Conservation (phyloP, 2,797 vertebrate genomes). For the Meriones psammophilus region DNA sequence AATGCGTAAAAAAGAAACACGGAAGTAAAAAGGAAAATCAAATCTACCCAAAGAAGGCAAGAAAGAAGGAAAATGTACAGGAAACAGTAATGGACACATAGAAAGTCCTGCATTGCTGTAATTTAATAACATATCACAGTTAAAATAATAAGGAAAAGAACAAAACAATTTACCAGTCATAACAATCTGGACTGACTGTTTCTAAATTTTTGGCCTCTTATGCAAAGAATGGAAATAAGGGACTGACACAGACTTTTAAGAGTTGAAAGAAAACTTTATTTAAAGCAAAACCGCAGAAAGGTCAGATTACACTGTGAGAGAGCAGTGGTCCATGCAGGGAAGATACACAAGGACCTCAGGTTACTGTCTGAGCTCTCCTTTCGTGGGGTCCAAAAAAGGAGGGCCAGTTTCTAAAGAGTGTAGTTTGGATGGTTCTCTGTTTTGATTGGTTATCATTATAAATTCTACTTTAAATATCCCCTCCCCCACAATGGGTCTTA, state of each 20-base stretch:
- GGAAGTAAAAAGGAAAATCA: background rate
- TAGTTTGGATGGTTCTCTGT: background rate
- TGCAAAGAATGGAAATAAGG: background rate
- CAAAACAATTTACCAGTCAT: background rate
- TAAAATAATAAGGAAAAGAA: conserved; percentile 13
- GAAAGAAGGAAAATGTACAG: background rate
- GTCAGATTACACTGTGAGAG: background rate
- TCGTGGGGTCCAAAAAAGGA: background rate
- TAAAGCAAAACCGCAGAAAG: background rate
- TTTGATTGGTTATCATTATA: background rate
- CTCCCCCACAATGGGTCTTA: background rate
- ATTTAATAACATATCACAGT: background rate
- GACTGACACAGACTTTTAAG: too few relatives aligned
- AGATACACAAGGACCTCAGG: background rate
- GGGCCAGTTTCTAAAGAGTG: background rate
- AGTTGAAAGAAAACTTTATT: background rate
- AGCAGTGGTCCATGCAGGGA: background rate
- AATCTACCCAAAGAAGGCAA: background rate
- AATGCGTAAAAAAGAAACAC: background rate
- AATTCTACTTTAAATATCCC: background rate
- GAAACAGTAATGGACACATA: background rate
- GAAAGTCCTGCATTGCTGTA: background rate
- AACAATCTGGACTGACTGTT: background rate
- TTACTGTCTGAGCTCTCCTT: too few relatives aligned
- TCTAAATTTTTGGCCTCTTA: background rate